These are phyloP conservation scores for Urophycis tenuis DNA, from an alignment of 2,797 vertebrate species.

Conservation along the genomic window DNA sequence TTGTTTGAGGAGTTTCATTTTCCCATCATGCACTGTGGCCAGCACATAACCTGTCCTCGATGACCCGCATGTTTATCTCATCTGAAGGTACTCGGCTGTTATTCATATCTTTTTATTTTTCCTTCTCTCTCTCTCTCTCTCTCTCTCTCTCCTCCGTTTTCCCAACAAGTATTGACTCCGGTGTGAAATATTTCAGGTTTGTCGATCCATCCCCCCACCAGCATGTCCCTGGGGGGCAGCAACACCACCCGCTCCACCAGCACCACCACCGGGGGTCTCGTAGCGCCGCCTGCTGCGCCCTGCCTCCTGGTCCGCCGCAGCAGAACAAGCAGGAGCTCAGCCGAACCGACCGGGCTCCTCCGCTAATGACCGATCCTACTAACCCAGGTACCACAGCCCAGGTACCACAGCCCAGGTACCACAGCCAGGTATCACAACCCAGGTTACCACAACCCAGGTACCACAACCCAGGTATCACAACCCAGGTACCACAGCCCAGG, in stretches of 20 bases:
- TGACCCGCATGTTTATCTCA: no score
- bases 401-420: no score
- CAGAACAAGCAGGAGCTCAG: background rate
- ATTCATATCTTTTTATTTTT: no score
- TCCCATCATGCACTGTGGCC: no score
- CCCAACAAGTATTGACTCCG: background rate
- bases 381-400: background rate
- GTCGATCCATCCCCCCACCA: background rate
- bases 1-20: background rate
- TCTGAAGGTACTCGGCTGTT: no score
- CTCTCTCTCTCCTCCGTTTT: background rate
- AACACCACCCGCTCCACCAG: background rate
- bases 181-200: background rate
- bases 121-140: no score
- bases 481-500: background rate
- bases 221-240: background rate
- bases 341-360: background rate
- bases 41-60: no score
- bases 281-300: background rate
- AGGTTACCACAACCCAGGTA: background rate
- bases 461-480: background rate
- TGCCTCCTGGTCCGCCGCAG: background rate
- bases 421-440: no score
- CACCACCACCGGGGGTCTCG: background rate
- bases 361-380: background rate